Conservation (phyloP, 2,888 invertebrate species). For the Tetragonula carbonaria region DNA sequence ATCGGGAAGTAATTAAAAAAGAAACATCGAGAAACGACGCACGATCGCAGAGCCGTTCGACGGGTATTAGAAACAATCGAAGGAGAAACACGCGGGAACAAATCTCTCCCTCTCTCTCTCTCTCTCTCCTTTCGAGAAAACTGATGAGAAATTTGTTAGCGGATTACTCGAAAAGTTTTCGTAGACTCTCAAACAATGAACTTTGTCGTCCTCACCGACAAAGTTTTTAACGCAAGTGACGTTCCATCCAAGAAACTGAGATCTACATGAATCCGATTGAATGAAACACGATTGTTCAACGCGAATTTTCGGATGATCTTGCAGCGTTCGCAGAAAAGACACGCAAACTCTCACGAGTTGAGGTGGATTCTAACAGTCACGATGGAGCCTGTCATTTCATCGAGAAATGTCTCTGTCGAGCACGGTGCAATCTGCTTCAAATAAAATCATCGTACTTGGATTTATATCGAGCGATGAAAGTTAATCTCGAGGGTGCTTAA, state of each 20-base stretch:
- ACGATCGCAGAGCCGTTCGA: neutral
- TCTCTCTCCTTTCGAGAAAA: neutral
- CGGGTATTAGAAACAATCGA: neutral
- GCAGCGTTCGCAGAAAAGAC: no score
- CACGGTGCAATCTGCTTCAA: neutral
- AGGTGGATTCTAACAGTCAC: no score
- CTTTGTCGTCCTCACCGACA: neutral
- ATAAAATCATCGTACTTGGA: neutral
- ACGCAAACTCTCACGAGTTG: no score
- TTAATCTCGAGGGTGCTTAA: conserved; percentile 4
- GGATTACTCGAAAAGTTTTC: neutral
- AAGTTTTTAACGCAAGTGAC: no score
- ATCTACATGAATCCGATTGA: no score
- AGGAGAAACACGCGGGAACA: neutral
- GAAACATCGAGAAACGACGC: neutral
- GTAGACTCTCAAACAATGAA: neutral
- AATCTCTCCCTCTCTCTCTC: no score
- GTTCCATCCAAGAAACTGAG: no score
- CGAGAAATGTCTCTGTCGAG: neutral
- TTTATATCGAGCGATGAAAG: conserved; percentile 18
- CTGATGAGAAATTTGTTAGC: neutral
- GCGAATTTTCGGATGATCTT: no score
- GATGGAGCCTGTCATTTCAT: neutral
- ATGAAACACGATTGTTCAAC: no score
- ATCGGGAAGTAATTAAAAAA: conserved; percentile 12